phyloP scores from a whole-genome alignment of 2,888 invertebrate genomes.

The Callosobruchus maculatus region DNA sequence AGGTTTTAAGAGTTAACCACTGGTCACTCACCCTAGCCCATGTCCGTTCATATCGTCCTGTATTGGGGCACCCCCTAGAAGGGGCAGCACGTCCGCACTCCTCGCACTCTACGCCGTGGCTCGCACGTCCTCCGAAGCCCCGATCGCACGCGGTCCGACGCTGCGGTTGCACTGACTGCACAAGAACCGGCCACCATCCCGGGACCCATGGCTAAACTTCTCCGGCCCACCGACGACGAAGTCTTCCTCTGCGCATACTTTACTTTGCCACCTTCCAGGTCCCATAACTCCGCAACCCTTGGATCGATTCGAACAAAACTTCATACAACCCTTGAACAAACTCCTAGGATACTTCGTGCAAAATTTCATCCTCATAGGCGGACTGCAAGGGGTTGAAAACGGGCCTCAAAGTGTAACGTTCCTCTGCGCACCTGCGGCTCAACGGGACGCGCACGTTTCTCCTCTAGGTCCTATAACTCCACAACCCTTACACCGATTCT shows the following conservation, averaged over 20 bases:
- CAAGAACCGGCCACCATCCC: neutral
- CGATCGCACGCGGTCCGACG: neutral
- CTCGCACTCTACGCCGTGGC: neutral
- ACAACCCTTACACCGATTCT: neutral
- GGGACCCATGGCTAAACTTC: neutral
- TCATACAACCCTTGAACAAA: neutral
- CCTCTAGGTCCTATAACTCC: neutral
- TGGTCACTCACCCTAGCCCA: conserved; percentile 42
- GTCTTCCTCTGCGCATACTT: neutral
- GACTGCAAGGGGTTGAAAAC: neutral
- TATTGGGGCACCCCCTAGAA: conserved; percentile 33
- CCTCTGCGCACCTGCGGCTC: neutral
- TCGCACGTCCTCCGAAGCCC: conserved; percentile 11
- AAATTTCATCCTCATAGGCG: neutral
- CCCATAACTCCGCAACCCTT: neutral
- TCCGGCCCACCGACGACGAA: neutral
- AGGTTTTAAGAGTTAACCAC: too few species aligned
- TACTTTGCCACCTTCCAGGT: neutral
- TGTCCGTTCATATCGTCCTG: conserved; percentile 45
- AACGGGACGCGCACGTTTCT: too few species aligned
- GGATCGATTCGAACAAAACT: neutral
- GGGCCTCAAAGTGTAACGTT: neutral
- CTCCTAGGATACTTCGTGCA: neutral
- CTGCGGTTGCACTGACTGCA: neutral
- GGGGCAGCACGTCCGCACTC: conserved; percentile 28